A percentile compares a stretch with the other conserved stretches of the same genome.
phyloP scores from a whole-genome alignment of 2,888 invertebrate species.

The Linyphia triangularis region DNA sequence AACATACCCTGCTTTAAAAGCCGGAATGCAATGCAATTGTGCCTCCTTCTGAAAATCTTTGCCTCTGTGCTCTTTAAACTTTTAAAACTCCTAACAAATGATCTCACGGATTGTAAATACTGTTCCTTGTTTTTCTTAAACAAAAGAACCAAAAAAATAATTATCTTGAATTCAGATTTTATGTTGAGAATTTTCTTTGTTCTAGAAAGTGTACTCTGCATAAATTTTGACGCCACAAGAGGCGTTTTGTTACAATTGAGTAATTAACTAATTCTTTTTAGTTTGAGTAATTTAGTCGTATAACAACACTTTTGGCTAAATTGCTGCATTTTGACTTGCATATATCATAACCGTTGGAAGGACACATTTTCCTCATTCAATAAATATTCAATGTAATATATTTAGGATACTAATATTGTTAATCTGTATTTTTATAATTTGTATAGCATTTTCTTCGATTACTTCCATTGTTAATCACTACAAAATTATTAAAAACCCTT shows the following conservation, averaged over 20 bases:
- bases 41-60: constrained; percentile 17
- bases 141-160: neutral
- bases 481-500: too few relatives aligned
- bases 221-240: neutral
- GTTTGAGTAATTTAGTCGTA: too few relatives aligned
- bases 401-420: too few relatives aligned
- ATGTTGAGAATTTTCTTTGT: constrained; percentile 15
- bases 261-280: neutral
- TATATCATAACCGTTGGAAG: too few relatives aligned
- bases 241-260: neutral
- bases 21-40: constrained; percentile 29
- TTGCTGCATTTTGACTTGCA: too few relatives aligned
- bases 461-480: too few relatives aligned
- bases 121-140: constrained; percentile 10
- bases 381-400: too few relatives aligned
- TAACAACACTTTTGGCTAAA: too few relatives aligned
- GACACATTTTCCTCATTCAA: too few relatives aligned
- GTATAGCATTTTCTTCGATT: too few relatives aligned
- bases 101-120: constrained; percentile 39
- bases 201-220: neutral
- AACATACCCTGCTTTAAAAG: constrained; percentile 11
- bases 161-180: neutral
- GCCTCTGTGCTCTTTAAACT: constrained; percentile 42
- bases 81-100: constrained; percentile 43
- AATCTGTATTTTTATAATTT: too few relatives aligned